These are phyloP conservation scores for Drosophila teissieri DNA, from an alignment of 1,140 invertebrate species.

Conservation along the genomic window DNA sequence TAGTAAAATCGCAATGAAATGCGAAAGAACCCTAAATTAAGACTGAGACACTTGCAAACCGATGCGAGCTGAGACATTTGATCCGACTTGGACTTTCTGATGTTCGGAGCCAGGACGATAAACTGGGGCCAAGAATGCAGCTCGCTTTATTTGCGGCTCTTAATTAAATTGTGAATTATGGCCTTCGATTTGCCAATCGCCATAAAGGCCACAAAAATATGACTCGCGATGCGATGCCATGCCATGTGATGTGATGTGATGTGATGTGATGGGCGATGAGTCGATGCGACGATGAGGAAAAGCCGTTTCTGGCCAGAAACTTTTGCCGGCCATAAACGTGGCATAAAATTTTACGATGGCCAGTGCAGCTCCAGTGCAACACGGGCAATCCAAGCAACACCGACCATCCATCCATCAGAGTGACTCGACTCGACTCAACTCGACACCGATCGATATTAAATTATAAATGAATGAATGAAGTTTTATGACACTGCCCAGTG, in stretches of 20 bases:
- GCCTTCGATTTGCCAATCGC: slow-evolving; percentile 75
- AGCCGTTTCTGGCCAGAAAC: slow-evolving; percentile 34
- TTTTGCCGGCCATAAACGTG: slow-evolving; percentile 60
- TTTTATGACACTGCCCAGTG: slow-evolving; percentile 65
- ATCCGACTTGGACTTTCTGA: slow-evolving; percentile 26
- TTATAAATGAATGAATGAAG: slow-evolving; percentile 84
- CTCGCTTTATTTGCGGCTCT: slow-evolving; percentile 67
- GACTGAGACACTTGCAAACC: slow-evolving; percentile 2
- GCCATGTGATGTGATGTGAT: neutral
- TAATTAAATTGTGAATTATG: slow-evolving; percentile 84
- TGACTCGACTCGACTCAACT: slow-evolving; percentile 50
- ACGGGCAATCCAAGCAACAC: slow-evolving; percentile 24
- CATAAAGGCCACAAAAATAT: slow-evolving; percentile 80
- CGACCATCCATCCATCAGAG: slow-evolving; percentile 50
- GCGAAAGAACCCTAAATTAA: slow-evolving; percentile 2
- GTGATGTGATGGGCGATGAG: slow-evolving; percentile 5
- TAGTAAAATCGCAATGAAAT: neutral
- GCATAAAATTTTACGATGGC: slow-evolving; percentile 71
- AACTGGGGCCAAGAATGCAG: slow-evolving; percentile 51
- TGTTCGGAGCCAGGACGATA: slow-evolving; percentile 33
- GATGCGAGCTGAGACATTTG: slow-evolving; percentile 8
- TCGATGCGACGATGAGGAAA: slow-evolving; percentile 21
- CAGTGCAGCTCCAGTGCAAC: slow-evolving; percentile 30
- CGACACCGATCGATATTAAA: slow-evolving; percentile 80
- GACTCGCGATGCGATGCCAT: slow-evolving; percentile 31